These are phyloP conservation scores for Todiramphus saurophagus DNA, from an alignment of 2,113 vertebrate species.

Conservation along the genomic window DNA sequence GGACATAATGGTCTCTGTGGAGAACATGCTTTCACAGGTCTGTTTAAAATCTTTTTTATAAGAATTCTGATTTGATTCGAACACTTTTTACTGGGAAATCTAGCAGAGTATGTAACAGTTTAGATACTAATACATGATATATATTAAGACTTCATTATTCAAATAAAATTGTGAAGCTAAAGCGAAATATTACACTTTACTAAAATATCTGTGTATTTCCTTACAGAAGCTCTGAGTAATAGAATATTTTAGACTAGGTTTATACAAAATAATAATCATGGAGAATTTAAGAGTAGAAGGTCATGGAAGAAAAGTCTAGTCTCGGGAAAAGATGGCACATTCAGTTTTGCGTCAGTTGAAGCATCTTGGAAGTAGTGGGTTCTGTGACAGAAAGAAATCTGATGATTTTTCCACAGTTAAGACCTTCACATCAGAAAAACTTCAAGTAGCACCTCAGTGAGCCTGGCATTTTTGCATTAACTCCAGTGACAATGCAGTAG, in stretches of 20 bases:
- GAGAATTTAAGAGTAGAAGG: neutral
- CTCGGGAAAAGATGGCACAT: neutral
- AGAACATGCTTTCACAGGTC: neutral
- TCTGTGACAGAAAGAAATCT: neutral
- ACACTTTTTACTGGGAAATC: neutral
- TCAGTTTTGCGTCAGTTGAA: neutral
- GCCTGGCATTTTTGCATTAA: neutral
- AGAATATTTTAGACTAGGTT: neutral
- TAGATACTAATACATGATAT: neutral
- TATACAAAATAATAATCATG: neutral
- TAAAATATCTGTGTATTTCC: neutral
- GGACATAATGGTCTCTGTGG: too few species aligned
- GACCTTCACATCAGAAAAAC: neutral
- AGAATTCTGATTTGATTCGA: neutral
- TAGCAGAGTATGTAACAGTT: neutral
- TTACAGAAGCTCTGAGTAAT: neutral
- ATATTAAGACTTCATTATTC: neutral
- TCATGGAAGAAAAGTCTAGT: neutral
- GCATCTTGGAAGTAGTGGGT: neutral
- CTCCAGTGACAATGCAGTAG: neutral
- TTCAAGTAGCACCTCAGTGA: neutral
- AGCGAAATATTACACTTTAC: neutral
- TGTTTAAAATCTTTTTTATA: neutral
- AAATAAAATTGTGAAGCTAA: neutral
- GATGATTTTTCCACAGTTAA: neutral